Evolutionary conservation across 2,888 invertebrate genomes (phyloP), one percentile per base, ranked within the genome.

Genomic region (Torymus auratus): DNA sequence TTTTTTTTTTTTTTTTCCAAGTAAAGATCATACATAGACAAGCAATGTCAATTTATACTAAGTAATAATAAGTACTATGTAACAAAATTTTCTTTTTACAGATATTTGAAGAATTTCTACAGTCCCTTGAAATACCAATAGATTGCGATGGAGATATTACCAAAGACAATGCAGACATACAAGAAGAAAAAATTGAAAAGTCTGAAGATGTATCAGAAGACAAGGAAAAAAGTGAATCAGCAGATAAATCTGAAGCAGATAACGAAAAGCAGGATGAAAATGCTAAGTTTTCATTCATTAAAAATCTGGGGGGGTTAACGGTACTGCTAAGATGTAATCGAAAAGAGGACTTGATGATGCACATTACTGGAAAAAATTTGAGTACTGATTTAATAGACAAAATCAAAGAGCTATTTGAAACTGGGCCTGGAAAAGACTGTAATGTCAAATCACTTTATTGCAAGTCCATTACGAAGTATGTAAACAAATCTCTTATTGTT

Each of bases 371-470:
- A 4, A 89, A 86, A 82, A 88, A 89, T 81, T 87, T 91, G 58
- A 86, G 79, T 82, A 84, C 86, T 2, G 70, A 80, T 12, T 86
- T 88, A 3, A 89, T 90, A 89, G 88, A 90, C 69, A 87, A 85
- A 74, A 85, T 91, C 67, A 90, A 89, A 72, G 86, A 88, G 55
- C 85, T 88, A 2, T 91, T 86, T 72, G 88, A 89, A 78, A 85
- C 80, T 70, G 90, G 90, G 14, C 72, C 87, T 2, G 91, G 91
- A 74, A 90, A 88, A 73, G 86, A 89, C 82, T 89, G 89, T 82
- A 91, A 90, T 74, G 89, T 91, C 2, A 91, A 90, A 77, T 91
- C 91, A 17, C 85, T 91, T n/a, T 90, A 91, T 78, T 90, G 90
- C 83, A 91, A 90, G 83, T 87, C 88, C 2, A 85, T 88, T 14